phyloP scores from a whole-genome alignment of 2,113 vertebrate genomes.

The Zosterops borbonicus region DNA sequence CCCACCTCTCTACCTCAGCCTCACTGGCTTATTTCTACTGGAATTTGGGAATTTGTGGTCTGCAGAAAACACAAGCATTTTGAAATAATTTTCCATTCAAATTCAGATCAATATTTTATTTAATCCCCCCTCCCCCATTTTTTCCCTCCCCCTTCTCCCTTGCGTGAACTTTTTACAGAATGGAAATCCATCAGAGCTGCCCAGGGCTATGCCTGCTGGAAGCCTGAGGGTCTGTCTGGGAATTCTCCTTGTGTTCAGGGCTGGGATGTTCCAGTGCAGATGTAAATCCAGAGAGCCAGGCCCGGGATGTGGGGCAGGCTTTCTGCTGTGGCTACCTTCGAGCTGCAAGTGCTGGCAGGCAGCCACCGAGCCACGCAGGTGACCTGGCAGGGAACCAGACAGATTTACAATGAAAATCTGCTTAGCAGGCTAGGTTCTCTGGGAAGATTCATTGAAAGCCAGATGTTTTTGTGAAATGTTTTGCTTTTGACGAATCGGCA shows the following conservation, averaged over 20 bases:
- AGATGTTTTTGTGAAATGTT: constrained; percentile 66
- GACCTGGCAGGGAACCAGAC: constrained; percentile 70
- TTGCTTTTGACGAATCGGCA: constrained; percentile 68
- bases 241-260: not conserved
- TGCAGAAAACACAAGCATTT: not conserved
- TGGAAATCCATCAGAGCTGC: not conserved
- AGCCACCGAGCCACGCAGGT: constrained; percentile 57
- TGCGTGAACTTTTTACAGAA: not conserved
- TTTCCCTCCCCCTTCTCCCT: not conserved
- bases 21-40: not conserved
- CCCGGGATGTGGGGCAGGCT: not conserved
- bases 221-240: not conserved
- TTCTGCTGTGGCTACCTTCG: not conserved
- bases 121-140: not conserved
- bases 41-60: not conserved
- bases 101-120: not conserved
- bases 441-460: constrained; percentile 69
- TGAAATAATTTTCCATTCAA: not conserved
- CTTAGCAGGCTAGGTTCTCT: constrained; percentile 67
- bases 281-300: not conserved
- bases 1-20: not conserved
- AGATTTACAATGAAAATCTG: constrained; percentile 73
- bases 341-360: constrained; percentile 23
- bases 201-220: not conserved
- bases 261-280: not conserved